Conservation (phyloP, 2,113 vertebrate species). For the Megaceryle torquata region DNA sequence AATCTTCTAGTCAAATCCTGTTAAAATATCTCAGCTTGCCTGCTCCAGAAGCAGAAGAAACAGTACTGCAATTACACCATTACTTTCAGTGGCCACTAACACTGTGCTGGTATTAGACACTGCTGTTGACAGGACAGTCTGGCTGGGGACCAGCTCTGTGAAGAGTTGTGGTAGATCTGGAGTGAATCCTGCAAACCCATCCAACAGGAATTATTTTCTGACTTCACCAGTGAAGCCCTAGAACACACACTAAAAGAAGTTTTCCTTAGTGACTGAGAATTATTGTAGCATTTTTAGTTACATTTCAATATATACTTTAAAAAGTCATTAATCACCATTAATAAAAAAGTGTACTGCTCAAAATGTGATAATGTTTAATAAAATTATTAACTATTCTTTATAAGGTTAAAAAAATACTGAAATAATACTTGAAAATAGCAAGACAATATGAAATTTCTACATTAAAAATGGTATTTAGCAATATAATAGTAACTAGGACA, state of each 20-base stretch:
- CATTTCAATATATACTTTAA: not conserved
- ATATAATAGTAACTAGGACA: not conserved
- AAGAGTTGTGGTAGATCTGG: not conserved
- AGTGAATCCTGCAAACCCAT: not conserved
- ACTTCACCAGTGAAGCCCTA: not conserved
- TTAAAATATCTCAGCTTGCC: not conserved
- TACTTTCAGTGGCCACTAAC: not conserved
- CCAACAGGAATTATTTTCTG: not conserved
- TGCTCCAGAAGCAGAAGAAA: not conserved
- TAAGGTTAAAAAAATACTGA: slow-evolving; percentile 34
- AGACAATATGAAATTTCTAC: not conserved
- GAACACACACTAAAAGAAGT: not conserved
- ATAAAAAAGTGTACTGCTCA: not conserved
- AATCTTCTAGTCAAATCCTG: not conserved
- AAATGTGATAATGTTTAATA: slow-evolving; percentile 5
- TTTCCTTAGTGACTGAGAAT: not conserved
- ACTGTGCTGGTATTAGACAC: not conserved
- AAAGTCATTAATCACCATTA: not conserved
- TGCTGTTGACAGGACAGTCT: not conserved
- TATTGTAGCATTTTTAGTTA: slow-evolving; percentile 32
- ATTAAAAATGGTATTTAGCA: not conserved
- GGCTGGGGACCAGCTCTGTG: not conserved
- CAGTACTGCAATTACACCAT: not conserved
- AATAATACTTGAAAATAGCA: not conserved
- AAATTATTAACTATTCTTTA: not conserved